These are phyloP conservation scores for Poliocrania exsul DNA, from an alignment of 2,797 vertebrate species.

Conservation along the genomic window DNA sequence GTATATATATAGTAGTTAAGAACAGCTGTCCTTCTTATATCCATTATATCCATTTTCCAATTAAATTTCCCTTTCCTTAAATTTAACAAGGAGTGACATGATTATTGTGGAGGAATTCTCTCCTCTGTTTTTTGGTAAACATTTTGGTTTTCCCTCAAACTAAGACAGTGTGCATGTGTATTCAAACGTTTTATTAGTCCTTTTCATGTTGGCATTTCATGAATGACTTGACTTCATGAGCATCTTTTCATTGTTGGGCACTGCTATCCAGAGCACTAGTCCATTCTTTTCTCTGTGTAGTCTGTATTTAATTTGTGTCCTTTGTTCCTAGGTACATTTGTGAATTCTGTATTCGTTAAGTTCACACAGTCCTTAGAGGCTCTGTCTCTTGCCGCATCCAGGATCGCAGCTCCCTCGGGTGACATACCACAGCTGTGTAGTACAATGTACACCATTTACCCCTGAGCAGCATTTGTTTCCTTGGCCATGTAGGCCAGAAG, in stretches of 20 bases:
- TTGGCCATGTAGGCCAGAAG: neutral
- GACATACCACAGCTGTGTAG: neutral
- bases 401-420: neutral
- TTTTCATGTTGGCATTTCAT: neutral
- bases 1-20: too few species aligned
- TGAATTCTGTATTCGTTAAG: neutral
- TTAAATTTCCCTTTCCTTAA: too few species aligned
- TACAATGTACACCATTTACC: accelerated
- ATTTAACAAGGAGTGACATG: too few species aligned
- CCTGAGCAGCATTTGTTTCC: accelerated
- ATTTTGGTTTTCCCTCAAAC: too few species aligned
- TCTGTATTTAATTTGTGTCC: neutral
- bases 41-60: too few species aligned
- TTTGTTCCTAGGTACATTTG: neutral
- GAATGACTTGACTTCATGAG: neutral
- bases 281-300: neutral
- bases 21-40: too few species aligned
- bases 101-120: too few species aligned
- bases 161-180: neutral
- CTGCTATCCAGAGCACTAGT: neutral
- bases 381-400: neutral
- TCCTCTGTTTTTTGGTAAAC: too few species aligned
- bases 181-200: neutral
- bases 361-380: neutral
- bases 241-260: neutral